Conservation (phyloP, 2,888 invertebrate species). For the Oeneis ivallda region DNA sequence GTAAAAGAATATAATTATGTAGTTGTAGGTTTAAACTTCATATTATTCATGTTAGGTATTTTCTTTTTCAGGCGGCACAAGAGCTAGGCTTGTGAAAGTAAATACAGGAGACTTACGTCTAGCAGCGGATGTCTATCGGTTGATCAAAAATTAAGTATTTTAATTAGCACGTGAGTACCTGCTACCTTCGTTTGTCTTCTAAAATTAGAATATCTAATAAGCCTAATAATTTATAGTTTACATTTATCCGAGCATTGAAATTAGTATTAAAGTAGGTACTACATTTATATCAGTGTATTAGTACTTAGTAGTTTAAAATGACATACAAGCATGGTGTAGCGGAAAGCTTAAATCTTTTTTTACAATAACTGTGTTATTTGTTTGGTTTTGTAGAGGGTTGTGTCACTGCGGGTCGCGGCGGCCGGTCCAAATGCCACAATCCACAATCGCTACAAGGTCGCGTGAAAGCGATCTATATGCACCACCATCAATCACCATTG, state of each 20-base stretch:
- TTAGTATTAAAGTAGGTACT: slow-evolving; percentile 16
- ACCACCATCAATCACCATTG: slow-evolving; percentile 29
- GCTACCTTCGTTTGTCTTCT: not conserved
- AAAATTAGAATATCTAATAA: too few relatives aligned
- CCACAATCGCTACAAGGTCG: slow-evolving; percentile 27
- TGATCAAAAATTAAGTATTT: too few relatives aligned
- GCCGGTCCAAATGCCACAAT: slow-evolving; percentile 22
- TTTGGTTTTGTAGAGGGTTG: slow-evolving; percentile 6
- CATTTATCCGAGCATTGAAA: slow-evolving; percentile 13
- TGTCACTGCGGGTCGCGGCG: slow-evolving; percentile 10
- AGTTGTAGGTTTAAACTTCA: too few relatives aligned
- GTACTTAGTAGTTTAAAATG: slow-evolving; percentile 12
- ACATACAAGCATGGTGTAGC: slow-evolving; percentile 1
- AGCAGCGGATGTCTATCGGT: too few relatives aligned
- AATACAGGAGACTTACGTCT: too few relatives aligned
- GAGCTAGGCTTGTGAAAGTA: too few relatives aligned
- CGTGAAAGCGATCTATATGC: slow-evolving; percentile 25
- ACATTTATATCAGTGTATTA: too few relatives aligned
- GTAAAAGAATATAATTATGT: too few relatives aligned
- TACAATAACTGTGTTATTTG: slow-evolving; percentile 21
- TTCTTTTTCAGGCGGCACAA: too few relatives aligned
- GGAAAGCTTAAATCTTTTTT: slow-evolving; percentile 19
- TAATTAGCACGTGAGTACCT: too few relatives aligned
- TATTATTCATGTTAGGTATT: too few relatives aligned
- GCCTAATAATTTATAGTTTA: not conserved